phyloP scores from a whole-genome alignment of 2,113 vertebrate genomes.

The Tricholaema leucomelas region DNA sequence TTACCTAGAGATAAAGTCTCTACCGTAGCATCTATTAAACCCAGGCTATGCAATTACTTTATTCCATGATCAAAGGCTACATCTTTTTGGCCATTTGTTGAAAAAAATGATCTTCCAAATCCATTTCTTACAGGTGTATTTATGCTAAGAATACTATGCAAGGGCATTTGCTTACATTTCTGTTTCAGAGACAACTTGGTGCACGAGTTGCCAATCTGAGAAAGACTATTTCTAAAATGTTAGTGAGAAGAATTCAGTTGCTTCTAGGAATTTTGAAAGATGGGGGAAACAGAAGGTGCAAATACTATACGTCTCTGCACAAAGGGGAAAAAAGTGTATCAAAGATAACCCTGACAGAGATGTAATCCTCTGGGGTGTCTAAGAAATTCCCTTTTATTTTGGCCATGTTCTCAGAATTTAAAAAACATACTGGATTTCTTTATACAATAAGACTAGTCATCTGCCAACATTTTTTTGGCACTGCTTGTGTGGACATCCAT shows the following conservation, averaged over 20 bases:
- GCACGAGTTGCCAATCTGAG: not conserved
- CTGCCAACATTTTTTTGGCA: not conserved
- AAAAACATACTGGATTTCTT: not conserved
- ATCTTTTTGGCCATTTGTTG: not conserved
- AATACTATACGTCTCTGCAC: not conserved
- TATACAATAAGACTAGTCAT: not conserved
- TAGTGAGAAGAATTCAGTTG: not conserved
- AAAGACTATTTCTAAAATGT: not conserved
- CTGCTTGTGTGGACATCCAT: not conserved
- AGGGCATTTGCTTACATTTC: not conserved
- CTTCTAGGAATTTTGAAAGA: not conserved
- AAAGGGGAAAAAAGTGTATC: not conserved
- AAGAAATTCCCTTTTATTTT: constrained; percentile 14
- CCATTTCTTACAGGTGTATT: not conserved
- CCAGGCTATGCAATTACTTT: not conserved
- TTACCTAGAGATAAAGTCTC: not conserved
- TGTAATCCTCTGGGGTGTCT: not conserved
- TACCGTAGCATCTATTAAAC: not conserved
- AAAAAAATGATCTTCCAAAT: not conserved
- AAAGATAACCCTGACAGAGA: not conserved
- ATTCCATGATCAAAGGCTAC: not conserved
- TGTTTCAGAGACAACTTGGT: not conserved
- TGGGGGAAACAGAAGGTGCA: not conserved
- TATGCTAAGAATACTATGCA: not conserved
- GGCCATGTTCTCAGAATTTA: not conserved